These are phyloP conservation scores for Ypsolopha scabrella DNA, from an alignment of 2,888 invertebrate genomes.

Conservation along the genomic window DNA sequence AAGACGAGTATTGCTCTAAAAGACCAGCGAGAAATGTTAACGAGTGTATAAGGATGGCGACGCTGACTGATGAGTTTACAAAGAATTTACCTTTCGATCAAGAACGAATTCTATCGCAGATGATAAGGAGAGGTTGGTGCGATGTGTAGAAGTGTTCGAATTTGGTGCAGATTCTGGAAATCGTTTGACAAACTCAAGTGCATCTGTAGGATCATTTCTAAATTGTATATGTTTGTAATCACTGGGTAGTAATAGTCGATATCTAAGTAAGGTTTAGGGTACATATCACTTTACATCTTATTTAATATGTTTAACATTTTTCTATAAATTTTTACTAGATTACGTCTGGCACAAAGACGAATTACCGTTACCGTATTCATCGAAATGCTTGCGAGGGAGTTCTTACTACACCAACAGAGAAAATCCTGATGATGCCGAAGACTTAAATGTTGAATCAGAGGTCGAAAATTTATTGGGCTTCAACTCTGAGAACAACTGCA, in stretches of 20 bases:
- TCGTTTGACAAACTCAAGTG: not conserved
- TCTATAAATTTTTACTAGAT: conserved; percentile 26
- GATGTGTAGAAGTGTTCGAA: not conserved
- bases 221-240: too few species aligned
- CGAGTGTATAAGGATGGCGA: conserved; percentile 37
- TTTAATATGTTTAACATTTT: too few species aligned
- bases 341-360: conserved; percentile 56
- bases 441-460: conserved; percentile 24
- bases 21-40: conserved; percentile 45
- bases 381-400: conserved; percentile 33
- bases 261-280: too few species aligned
- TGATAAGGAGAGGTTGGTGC: conserved; percentile 8
- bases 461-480: conserved; percentile 35
- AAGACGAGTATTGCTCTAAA: conserved; percentile 36
- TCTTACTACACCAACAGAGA: conserved; percentile 48
- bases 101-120: conserved; percentile 21
- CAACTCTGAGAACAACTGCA: conserved; percentile 25
- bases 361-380: conserved; percentile 47
- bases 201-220: not conserved
- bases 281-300: too few species aligned
- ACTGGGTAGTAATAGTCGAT: too few species aligned
- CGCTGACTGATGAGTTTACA: conserved; percentile 17
- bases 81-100: conserved; percentile 29
- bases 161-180: conserved; percentile 21
- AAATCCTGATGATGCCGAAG: conserved; percentile 33